Evolutionary conservation across 2,113 vertebrate genomes (phyloP).

Genomic region (Nothobranchius kuhntae): DNA sequence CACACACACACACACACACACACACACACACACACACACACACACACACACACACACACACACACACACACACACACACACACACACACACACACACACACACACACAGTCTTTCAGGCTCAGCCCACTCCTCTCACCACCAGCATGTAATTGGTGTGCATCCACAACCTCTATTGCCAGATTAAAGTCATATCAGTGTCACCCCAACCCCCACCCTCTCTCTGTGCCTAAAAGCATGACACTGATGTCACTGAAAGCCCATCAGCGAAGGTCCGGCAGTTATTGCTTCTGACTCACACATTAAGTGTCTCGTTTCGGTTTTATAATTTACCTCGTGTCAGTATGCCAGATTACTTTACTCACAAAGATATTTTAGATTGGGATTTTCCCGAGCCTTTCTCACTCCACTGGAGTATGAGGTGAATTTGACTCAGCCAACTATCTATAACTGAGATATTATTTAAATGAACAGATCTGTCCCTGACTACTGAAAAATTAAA

Average conservation of each 20-base stretch:
- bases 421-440: too few relatives aligned
- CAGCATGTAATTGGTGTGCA: not conserved
- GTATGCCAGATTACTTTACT: not conserved
- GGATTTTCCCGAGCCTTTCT: too few relatives aligned
- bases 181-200: not conserved
- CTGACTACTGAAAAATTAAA: too few relatives aligned
- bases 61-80: too few relatives aligned
- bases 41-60: too few relatives aligned
- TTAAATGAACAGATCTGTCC: too few relatives aligned
- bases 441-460: too few relatives aligned
- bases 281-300: not conserved
- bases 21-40: too few relatives aligned
- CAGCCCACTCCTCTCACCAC: not conserved
- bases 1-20: too few relatives aligned
- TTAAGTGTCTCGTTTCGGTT: not conserved
- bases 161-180: not conserved
- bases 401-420: too few relatives aligned
- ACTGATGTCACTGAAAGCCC: not conserved
- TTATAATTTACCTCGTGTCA: not conserved
- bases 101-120: not conserved
- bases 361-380: too few relatives aligned
- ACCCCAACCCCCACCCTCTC: not conserved
- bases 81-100: too few relatives aligned
- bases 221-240: not conserved
- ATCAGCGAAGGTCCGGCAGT: not conserved